Evolutionary conservation across 2,797 vertebrate species (phyloP).

Genomic region (Arnoldichthys spilopterus): DNA sequence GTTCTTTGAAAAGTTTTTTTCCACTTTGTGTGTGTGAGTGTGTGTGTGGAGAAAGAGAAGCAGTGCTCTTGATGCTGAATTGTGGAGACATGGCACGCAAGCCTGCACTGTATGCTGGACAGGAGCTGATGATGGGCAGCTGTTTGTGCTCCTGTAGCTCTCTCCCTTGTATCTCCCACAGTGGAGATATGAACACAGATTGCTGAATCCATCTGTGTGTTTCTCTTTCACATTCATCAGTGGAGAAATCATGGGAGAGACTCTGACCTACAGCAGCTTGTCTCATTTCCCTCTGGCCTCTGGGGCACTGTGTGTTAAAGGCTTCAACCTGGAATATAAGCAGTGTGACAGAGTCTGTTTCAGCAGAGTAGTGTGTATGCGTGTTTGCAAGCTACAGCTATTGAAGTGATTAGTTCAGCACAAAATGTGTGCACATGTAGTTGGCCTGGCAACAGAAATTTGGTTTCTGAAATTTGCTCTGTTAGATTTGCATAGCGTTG

Average conservation of each 20-base stretch:
- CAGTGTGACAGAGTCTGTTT: background rate
- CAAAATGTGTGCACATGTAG: too few relatives aligned
- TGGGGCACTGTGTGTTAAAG: background rate
- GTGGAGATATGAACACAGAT: background rate
- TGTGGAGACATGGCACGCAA: conserved; percentile 26
- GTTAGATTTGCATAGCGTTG: too few relatives aligned
- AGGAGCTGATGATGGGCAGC: conserved; percentile 17
- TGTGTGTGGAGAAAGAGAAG: background rate
- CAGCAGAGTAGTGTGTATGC: background rate
- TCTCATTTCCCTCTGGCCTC: background rate
- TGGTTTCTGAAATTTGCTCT: too few relatives aligned
- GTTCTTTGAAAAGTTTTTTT: conserved; percentile 3
- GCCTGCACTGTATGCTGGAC: background rate
- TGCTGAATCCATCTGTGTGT: background rate
- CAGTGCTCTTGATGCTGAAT: conserved; percentile 33
- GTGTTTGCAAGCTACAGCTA: background rate
- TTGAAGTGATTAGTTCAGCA: too few relatives aligned
- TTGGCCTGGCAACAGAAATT: too few relatives aligned
- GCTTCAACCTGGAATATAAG: background rate
- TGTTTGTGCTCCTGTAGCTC: conserved; percentile 15
- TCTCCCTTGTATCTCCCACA: background rate
- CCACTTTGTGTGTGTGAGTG: conserved; percentile 11
- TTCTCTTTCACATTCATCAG: background rate
- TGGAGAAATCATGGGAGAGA: background rate
- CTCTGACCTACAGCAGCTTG: background rate